Evolutionary conservation across 2,113 vertebrate genomes (phyloP), one percentile per base, ranked within the genome.

Genomic region (Nipponia nippon): DNA sequence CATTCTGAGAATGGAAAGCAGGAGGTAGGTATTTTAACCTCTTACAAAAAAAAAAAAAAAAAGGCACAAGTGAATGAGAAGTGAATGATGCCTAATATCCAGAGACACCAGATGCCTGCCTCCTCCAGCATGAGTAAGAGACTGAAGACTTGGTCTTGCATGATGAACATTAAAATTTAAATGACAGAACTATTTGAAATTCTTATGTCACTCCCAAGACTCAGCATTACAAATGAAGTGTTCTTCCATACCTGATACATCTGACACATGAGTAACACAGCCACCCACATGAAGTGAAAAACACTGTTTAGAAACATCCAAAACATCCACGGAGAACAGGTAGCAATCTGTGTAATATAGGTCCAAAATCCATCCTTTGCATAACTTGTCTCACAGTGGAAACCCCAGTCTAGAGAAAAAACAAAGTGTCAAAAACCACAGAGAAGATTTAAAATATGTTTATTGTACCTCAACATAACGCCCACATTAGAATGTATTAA

Each of bases 301-400:
- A 99, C 83, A 94, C 99, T 99, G 98, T 99, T 99, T 65, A 99
- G 97, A 97, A 99, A 99, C 99, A 99, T 99, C 99, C 99, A 99
- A 95, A 99, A 99, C 99, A 99, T 99, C 99, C 99, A 99, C 0
- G 99, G 99, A 10, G 99, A 99, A 97, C 99, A 99, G 53, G 99
- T 99, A 81, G 99, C 99, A 71, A 99, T 99, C 95, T 99, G 99
- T 46, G 99, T 99, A 95, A 99, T 95, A 2, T 99, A 99, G 27
- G 99, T 98, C 99, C 99, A 99, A 96, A 99, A 99, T 25, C 99
- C 99, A 72, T 99, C 99, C 98, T 99, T 99, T 75, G 98, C 96
- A 2, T 99, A 99, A 78, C 94, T 99, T 96, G 99, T 99, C 96
- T 99, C 98, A 96, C 99, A 99, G 97, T 99, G 99, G 87, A 99